Conservation (phyloP, 2,888 invertebrate species). For the Ormyrus pomaceus region DNA sequence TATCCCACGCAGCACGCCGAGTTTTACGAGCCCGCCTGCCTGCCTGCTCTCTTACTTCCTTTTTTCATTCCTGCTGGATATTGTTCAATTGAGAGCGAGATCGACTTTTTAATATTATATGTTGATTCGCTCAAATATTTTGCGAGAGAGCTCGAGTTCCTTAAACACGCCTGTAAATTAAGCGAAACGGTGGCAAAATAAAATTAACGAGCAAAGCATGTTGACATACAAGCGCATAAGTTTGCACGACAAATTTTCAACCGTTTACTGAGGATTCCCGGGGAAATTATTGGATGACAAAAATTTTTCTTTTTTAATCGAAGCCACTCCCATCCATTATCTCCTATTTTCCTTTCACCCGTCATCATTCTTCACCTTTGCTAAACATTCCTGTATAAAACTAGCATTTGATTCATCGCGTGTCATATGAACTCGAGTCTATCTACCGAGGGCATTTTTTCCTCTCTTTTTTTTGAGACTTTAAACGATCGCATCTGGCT, state of each 20-base stretch:
- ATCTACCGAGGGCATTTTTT: conserved; percentile 20
- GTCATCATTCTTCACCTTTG: conserved; percentile 42
- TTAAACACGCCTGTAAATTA: no score
- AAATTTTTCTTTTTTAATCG: neutral
- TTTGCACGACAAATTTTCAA: no score
- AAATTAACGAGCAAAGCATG: no score
- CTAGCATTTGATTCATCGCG: conserved; percentile 44
- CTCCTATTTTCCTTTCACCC: conserved; percentile 38
- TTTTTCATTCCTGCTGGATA: no score
- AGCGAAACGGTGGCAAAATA: no score
- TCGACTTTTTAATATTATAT: no score
- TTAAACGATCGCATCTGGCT: conserved; percentile 3
- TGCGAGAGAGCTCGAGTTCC: no score
- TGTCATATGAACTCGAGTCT: conserved; percentile 32
- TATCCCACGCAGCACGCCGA: neutral
- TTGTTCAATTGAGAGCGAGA: no score
- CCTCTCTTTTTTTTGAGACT: neutral
- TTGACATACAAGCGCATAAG: no score
- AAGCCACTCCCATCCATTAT: conserved; percentile 38
- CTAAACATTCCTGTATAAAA: conserved; percentile 31
- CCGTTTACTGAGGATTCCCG: no score
- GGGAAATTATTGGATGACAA: no score
- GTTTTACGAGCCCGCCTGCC: no score
- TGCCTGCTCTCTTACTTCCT: neutral
- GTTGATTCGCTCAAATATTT: neutral